A percentile compares a stretch with the other conserved stretches of the same genome.
Evolutionary conservation across 1,140 invertebrate species (phyloP).

Genomic region (Apis cerana): DNA sequence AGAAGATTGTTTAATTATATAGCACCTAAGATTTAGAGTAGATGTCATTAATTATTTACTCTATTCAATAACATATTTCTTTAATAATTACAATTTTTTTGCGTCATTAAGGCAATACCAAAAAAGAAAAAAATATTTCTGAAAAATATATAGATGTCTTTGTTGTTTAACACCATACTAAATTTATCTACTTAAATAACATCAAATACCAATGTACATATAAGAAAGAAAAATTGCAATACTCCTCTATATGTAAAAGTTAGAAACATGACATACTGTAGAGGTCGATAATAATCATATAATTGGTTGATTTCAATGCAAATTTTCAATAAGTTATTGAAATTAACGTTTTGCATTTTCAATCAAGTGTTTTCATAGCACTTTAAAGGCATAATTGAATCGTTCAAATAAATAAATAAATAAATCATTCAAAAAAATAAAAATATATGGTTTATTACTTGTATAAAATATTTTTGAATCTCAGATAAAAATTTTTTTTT

Average conservation of each 20-base stretch:
- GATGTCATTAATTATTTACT: constrained; percentile 29
- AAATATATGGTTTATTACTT: background rate
- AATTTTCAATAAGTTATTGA: background rate
- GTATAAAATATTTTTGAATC: constrained; percentile 4
- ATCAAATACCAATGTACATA: constrained; percentile 41
- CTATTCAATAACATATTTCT: constrained; percentile 7
- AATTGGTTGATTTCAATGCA: background rate
- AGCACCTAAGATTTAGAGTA: constrained; percentile 25
- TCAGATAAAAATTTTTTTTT: background rate
- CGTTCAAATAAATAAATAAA: background rate
- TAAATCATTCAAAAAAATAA: background rate
- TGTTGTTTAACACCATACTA: constrained; percentile 16
- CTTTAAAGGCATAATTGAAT: constrained; percentile 48
- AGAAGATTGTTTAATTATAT: constrained; percentile 33
- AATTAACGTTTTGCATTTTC: background rate
- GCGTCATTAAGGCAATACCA: constrained; percentile 42
- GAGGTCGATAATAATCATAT: background rate
- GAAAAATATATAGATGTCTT: constrained; percentile 32
- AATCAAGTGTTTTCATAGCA: constrained; percentile 48
- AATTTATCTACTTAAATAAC: constrained; percentile 45
- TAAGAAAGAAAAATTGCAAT: constrained; percentile 18
- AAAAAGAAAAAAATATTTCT: constrained; percentile 35
- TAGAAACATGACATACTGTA: background rate
- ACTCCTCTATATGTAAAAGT: constrained; percentile 8
- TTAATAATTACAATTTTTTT: constrained; percentile 28